Base-by-base conservation (phyloP, 1,140 invertebrate genomes). In the Chironomus striatipennis region DNA sequence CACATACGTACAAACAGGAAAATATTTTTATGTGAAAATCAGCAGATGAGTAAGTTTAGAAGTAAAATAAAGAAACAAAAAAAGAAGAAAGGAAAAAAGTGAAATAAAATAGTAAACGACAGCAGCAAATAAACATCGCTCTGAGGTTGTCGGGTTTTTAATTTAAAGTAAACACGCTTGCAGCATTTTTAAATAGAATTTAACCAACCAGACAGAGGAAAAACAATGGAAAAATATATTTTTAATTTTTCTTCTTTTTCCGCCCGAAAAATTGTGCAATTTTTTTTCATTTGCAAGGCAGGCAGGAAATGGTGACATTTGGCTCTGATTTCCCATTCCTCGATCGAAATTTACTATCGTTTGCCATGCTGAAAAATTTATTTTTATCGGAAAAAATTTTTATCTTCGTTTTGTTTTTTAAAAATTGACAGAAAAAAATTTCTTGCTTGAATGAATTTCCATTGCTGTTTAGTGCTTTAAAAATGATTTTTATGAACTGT, bases 161-260 rank as follows among this genome's bases (percentile, higher is more conserved):
- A 70, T 70, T 70, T 21, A 70, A 70, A 70, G 17, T 20, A 70
- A 70, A 70, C 65, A 70, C 65, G 65, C 65, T 70, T 20, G 18
- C 17, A 70, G 65, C 65, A 70, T 7, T 70, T 70, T 70, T 70
- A 70, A 70, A 70, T 70, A 70, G 65, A 70, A 70, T 21, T 70
- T 70, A 70, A 70, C 65, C 65, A 70, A 18, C 65, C 17, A 70
- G 65, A 70, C 65, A 21, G 9, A 10, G 20, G 15, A 70, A 18
- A 70, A 70, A 70, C 65, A 70, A 70, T 70, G 65, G 18, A 70
- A 20, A 70, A 12, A n/a, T 12, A 57, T 15, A n/a, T 15, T 57
- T 47, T 47, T 15, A 47, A 57, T 57, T 57, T 57, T 57, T 12
- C n/a, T n/a, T 57, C 47, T 12, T 57, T 57, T 57, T 57, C 47